Conservation (phyloP, 2,113 vertebrate species). For the Parotia lawesii region DNA sequence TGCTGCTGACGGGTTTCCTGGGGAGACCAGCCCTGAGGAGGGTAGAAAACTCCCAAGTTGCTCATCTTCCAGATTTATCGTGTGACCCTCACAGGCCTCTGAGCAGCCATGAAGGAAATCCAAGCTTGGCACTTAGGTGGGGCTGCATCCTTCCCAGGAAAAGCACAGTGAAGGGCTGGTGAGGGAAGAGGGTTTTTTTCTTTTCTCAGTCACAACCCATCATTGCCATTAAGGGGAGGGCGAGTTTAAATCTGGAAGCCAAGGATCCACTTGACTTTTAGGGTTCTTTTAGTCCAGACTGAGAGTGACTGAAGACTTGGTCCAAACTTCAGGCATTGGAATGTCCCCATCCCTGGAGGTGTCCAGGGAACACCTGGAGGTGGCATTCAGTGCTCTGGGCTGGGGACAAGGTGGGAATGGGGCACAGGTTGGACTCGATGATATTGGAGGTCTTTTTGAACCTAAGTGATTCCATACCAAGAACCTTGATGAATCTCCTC, state of each 20-base stretch:
- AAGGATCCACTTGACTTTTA: background rate
- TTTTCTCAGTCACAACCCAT: background rate
- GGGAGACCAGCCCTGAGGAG: background rate
- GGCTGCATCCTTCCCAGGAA: slow-evolving; percentile 1
- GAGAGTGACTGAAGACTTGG: background rate
- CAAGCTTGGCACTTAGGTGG: background rate
- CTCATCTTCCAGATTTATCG: background rate
- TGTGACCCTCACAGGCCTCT: background rate
- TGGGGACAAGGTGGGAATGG: background rate
- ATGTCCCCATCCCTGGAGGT: background rate
- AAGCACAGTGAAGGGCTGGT: background rate
- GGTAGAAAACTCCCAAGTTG: background rate
- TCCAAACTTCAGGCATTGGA: background rate
- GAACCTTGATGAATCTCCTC: background rate
- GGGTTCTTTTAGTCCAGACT: background rate
- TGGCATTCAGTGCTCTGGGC: background rate
- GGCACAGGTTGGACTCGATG: background rate
- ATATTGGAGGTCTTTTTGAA: background rate
- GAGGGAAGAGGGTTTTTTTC: background rate
- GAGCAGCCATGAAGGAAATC: background rate
- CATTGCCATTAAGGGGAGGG: background rate
- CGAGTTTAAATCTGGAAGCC: background rate
- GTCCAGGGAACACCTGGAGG: accelerated
- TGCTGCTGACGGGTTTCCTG: slow-evolving; percentile 29
- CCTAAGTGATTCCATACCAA: background rate